phyloP scores from a whole-genome alignment of 1,140 invertebrate genomes.

The Orussus abietinus region DNA sequence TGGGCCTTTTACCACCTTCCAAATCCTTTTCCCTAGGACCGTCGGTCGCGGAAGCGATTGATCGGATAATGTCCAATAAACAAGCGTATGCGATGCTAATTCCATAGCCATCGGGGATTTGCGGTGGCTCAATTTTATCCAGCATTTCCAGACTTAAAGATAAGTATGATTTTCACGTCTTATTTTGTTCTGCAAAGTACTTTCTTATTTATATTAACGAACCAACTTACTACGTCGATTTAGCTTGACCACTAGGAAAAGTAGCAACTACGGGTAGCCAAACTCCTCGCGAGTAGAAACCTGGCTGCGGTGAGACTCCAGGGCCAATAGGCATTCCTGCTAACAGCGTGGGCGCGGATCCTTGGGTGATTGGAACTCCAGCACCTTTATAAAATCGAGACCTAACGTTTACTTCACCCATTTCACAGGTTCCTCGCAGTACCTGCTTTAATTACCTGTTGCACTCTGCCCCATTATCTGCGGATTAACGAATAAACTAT shows the following conservation, averaged over 20 bases:
- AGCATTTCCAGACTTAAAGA: conserved; percentile 84
- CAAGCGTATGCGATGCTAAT: conserved; percentile 92
- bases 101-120: conserved; percentile 91
- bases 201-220: neutral
- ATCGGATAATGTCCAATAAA: conserved; percentile 82
- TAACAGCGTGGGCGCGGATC: conserved; percentile 65
- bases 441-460: conserved; percentile 38
- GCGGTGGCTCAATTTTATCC: conserved; percentile 90
- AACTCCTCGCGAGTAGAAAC: conserved; percentile 88
- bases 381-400: conserved; percentile 18
- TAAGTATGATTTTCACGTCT: conserved; percentile 8
- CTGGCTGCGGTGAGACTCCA: conserved; percentile 80
- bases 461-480: conserved; percentile 51
- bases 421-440: conserved; percentile 14
- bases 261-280: conserved; percentile 85
- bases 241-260: conserved; percentile 80
- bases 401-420: conserved; percentile 3
- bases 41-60: conserved; percentile 67
- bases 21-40: conserved; percentile 50
- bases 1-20: conserved; percentile 50
- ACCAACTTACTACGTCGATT: conserved; percentile 79
- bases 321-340: conserved; percentile 68
- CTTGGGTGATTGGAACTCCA: conserved; percentile 54
- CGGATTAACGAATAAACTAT: conserved; percentile 81
- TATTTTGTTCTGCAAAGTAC: conserved; percentile 3